Evolutionary conservation across 2,888 invertebrate species (phyloP).

Genomic region (Invenusta paracnida): DNA sequence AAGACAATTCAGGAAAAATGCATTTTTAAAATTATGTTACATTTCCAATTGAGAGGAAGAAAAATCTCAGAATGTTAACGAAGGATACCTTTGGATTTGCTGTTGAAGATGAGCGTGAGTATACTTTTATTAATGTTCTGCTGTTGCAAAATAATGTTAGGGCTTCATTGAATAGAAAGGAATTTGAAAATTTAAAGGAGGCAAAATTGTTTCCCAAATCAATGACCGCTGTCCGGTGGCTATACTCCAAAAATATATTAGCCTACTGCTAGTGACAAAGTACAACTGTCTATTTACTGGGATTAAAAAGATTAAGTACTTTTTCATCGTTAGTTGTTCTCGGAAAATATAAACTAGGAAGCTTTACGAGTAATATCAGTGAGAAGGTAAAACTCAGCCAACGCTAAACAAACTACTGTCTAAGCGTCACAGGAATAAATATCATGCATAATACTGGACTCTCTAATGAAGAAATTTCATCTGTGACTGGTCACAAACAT

Average conservation of each 20-base stretch:
- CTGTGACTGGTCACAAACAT: neutral
- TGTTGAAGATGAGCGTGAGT: neutral
- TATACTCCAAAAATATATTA: constrained; percentile 14
- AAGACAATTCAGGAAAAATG: neutral
- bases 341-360: constrained; percentile 4
- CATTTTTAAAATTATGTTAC: neutral
- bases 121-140: neutral
- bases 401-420: constrained; percentile 1
- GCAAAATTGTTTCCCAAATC: neutral
- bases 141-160: neutral
- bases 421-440: neutral
- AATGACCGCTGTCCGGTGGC: neutral
- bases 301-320: constrained; percentile 3
- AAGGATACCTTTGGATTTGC: neutral
- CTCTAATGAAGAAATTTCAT: neutral
- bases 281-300: neutral
- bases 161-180: neutral
- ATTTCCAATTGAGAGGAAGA: neutral
- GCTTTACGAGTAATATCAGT: constrained; percentile 23
- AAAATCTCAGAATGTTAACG: neutral
- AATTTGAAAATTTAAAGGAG: neutral
- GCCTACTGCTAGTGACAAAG: constrained; percentile 12
- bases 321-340: constrained; percentile 19
- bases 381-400: constrained; percentile 13
- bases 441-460: constrained; percentile 23